Conservation (phyloP, 1,140 invertebrate genomes). For the Steinernema feltiae region DNA sequence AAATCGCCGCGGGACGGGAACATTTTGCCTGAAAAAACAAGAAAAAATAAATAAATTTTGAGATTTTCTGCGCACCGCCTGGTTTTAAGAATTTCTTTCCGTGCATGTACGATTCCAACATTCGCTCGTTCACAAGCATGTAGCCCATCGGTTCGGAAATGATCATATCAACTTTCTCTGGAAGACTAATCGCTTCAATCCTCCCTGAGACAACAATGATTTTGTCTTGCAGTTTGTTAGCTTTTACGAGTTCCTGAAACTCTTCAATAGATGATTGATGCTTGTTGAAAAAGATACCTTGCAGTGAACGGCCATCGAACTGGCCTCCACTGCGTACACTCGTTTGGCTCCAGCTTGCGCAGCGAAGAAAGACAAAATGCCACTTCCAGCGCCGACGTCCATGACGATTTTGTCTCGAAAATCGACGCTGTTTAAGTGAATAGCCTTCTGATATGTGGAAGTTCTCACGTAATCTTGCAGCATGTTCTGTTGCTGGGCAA, state of each 20-base stretch:
- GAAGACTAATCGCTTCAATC: slow-evolving; percentile 93
- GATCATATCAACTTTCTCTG: slow-evolving; percentile 89
- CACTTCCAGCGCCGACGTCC: slow-evolving; percentile 92
- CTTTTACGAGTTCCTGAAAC: slow-evolving; percentile 72
- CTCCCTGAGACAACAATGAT: slow-evolving; percentile 91
- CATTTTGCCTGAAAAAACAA: slow-evolving; percentile 69
- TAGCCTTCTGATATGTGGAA: slow-evolving; percentile 93
- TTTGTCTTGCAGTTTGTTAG: slow-evolving; percentile 78
- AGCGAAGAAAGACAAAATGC: slow-evolving; percentile 96
- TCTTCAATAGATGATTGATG: slow-evolving; percentile 28
- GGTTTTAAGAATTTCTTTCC: slow-evolving; percentile 95
- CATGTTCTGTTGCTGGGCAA: slow-evolving; percentile 99
- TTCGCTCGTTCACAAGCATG: slow-evolving; percentile 98
- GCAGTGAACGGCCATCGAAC: slow-evolving; percentile 93
- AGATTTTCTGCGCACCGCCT: slow-evolving; percentile 63
- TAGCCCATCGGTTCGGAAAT: slow-evolving; percentile 99
- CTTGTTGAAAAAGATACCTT: slow-evolving; percentile 64
- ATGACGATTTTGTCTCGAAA: slow-evolving; percentile 79
- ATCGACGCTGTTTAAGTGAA: slow-evolving; percentile 83
- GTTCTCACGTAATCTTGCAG: slow-evolving; percentile 96
- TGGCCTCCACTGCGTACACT: slow-evolving; percentile 96
- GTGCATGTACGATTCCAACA: slow-evolving; percentile 97
- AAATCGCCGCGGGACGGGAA: slow-evolving; percentile 91
- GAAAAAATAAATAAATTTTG: slow-evolving; percentile 19
- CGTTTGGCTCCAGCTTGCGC: slow-evolving; percentile 89